phyloP scores from a whole-genome alignment of 2,888 invertebrate genomes.

The Scaptomyza polygonia region DNA sequence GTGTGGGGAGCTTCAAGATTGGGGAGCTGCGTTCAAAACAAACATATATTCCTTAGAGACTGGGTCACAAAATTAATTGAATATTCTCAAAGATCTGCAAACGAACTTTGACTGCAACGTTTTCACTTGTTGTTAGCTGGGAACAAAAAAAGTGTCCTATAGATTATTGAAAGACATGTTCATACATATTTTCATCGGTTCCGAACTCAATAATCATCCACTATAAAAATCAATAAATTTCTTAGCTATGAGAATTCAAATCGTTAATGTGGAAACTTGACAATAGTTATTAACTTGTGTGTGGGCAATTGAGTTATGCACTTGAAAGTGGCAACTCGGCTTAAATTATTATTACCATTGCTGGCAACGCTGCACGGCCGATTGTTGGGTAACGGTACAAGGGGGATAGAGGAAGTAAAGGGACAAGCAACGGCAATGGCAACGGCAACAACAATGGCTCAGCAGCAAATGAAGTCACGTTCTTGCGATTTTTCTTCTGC shows the following conservation, averaged over 20 bases:
- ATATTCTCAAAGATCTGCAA: no score
- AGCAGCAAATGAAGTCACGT: slow-evolving; percentile 83
- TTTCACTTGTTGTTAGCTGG: no score
- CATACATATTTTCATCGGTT: no score
- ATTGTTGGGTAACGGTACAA: slow-evolving; percentile 1
- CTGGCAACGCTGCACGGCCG: slow-evolving; percentile 48
- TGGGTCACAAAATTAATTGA: no score
- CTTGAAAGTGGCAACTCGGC: slow-evolving; percentile 30
- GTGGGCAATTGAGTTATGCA: neutral
- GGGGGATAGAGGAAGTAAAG: slow-evolving; percentile 23
- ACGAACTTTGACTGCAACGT: no score
- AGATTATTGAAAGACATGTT: no score
- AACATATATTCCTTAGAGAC: no score
- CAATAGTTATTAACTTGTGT: neutral
- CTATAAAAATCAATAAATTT: no score
- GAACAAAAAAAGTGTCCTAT: no score
- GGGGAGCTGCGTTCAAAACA: no score
- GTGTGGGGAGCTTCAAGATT: no score
- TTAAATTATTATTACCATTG: slow-evolving; percentile 14
- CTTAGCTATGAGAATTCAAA: neutral
- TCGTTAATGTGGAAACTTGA: neutral
- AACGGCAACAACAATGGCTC: slow-evolving; percentile 53
- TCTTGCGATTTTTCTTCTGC: slow-evolving; percentile 82
- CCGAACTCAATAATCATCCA: no score
- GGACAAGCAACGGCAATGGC: slow-evolving; percentile 41